Conservation (phyloP, 2,113 vertebrate species). For the Desmodus rotundus region DNA sequence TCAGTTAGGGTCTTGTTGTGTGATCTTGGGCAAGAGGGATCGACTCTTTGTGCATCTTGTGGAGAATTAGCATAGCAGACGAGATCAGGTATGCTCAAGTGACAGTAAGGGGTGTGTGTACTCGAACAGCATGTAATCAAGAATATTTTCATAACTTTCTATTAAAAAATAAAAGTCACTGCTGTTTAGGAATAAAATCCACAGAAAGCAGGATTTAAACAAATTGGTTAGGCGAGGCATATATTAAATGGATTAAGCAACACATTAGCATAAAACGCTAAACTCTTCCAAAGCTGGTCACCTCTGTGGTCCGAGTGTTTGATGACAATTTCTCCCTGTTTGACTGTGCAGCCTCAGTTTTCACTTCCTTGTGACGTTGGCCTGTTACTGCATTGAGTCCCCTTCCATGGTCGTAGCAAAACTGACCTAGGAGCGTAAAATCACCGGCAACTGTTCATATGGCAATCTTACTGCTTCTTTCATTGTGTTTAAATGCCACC, state of each 20-base stretch:
- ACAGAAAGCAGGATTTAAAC: not conserved
- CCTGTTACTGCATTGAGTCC: not conserved
- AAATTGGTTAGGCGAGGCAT: not conserved
- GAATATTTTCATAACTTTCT: not conserved
- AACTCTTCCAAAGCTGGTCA: not conserved
- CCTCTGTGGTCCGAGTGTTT: not conserved
- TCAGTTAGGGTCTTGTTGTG: not conserved
- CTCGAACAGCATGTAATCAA: not conserved
- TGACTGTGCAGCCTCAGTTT: not conserved
- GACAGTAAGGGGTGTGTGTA: rapidly evolving
- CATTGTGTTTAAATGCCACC: not conserved
- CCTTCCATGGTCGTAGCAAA: not conserved
- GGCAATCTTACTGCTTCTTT: not conserved
- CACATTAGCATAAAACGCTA: not conserved
- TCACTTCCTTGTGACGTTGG: not conserved
- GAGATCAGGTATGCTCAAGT: not conserved
- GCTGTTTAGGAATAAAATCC: not conserved
- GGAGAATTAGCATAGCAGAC: not conserved
- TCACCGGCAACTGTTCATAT: not conserved
- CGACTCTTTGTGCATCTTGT: not conserved
- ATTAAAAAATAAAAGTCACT: not conserved
- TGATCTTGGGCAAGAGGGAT: not conserved
- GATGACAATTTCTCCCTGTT: not conserved
- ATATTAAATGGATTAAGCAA: not conserved
- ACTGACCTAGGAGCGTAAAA: not conserved